Evolutionary conservation across 1,140 invertebrate genomes (phyloP), one percentile per base, ranked within the genome.

Genomic region (Leptonema lineaticorne): DNA sequence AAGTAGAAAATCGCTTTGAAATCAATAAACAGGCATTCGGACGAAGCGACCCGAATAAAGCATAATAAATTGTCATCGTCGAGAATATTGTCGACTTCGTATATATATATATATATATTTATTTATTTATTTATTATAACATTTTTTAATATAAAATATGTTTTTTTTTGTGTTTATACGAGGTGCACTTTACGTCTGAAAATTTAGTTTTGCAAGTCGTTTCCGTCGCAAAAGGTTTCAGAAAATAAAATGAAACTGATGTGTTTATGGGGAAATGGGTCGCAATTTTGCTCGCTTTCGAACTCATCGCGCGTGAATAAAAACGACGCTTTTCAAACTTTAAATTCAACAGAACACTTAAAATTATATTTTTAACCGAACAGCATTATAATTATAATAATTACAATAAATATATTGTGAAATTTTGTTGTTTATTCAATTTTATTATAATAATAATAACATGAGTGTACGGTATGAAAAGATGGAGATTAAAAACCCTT

Each of bases 181-280:
- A 53, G 50, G 14, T 53, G 24, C 50, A 24, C 27, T 53, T 53
- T 53, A 24, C 16, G 11, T 4, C 37, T 53, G 50, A 26, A 53
- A 53, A 53, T 41, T 9, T 41, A 41, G n/a, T n/a, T n/a, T n/a
- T 41, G 37, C 37, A 41, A 16, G 37, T 41, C 37, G 37, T 41
- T 41, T 9, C 9, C 37, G 37, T 14, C 11, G 16, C 11, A 9
- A 16, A 41, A 41, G 16, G 37, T 20, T 22, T 53, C 50, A 11
- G 50, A 53, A 53, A 53, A 53, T 53, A 53, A 53, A 53, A 53
- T 53, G 18, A 11, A 53, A 24, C 27, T 53, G 50, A 53, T 53
- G 50, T 53, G 50, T 53, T 53, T 53, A 53, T 22, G 20, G 24
- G 9, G 50, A 53, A 53, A 26, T 53, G 50, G 50, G 50, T 26